Conservation (phyloP, 2,113 vertebrate species). For the Tetrao urogallus region DNA sequence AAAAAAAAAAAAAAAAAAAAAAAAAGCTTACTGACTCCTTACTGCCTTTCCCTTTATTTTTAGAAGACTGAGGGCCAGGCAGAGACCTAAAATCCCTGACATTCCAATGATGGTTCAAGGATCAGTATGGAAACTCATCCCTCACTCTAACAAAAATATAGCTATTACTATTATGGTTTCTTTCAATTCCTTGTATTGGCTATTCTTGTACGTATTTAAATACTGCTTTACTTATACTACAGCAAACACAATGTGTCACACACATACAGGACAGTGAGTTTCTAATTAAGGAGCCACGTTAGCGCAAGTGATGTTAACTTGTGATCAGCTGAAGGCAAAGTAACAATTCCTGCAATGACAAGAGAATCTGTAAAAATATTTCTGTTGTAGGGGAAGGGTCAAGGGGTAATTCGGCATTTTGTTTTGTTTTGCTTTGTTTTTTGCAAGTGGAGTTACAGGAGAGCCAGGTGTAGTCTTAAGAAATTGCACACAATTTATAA, state of each 20-base stretch:
- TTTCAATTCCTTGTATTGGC: neutral
- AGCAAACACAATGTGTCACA: neutral
- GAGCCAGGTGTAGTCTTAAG: neutral
- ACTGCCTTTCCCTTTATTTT: neutral
- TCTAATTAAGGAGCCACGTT: accelerated
- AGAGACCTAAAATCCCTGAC: neutral
- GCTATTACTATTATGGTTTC: neutral
- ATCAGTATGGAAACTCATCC: neutral
- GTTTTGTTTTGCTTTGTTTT: neutral
- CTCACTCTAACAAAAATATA: neutral
- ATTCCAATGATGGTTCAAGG: neutral
- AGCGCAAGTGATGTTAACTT: neutral
- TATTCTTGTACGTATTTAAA: neutral
- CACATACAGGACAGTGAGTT: neutral
- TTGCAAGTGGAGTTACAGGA: neutral
- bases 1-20: neutral
- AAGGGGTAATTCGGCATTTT: neutral
- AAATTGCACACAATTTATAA: neutral
- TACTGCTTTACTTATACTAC: neutral
- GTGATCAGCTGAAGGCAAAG: neutral
- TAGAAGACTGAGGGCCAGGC: neutral
- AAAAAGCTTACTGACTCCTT: neutral
- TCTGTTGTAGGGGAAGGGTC: neutral
- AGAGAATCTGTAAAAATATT: neutral
- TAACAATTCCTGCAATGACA: neutral